These are phyloP conservation scores for Apis florea DNA, from an alignment of 1,140 invertebrate species.

Conservation along the genomic window DNA sequence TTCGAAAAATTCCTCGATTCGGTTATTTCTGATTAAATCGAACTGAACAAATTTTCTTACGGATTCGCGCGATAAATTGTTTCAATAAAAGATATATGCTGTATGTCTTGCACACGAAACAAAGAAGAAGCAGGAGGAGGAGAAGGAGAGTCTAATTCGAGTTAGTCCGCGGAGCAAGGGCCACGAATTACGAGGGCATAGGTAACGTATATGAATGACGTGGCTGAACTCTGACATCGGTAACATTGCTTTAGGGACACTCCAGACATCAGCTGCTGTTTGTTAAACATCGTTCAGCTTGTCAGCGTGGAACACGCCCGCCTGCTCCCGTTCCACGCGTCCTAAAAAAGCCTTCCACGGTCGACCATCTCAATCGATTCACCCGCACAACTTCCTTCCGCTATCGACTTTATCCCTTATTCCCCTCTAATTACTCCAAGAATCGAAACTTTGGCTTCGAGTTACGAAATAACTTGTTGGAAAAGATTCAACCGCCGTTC, in stretches of 20 bases:
- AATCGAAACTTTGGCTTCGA: too few relatives aligned
- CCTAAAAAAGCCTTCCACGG: not conserved
- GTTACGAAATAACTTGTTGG: too few relatives aligned
- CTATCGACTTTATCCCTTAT: not conserved
- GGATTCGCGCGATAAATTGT: too few relatives aligned
- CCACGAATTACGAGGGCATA: conserved; percentile 26
- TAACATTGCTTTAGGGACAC: conserved; percentile 60
- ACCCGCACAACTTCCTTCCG: not conserved
- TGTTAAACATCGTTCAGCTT: conserved; percentile 71
- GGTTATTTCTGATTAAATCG: too few relatives aligned
- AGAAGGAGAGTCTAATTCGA: not conserved
- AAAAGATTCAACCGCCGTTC: too few relatives aligned
- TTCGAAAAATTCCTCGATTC: too few relatives aligned
- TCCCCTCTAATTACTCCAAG: too few relatives aligned
- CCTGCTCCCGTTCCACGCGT: conserved; percentile 2
- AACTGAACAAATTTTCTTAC: too few relatives aligned
- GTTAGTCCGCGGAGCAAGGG: not conserved
- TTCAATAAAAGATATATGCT: too few relatives aligned
- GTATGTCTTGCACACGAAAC: not conserved
- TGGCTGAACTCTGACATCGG: conserved; percentile 60
- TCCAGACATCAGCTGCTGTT: conserved; percentile 66
- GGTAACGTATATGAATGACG: conserved; percentile 54
- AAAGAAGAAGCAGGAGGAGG: not conserved
- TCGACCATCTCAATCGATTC: conserved; percentile 1
- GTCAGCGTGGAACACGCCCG: conserved; percentile 56